These are phyloP conservation scores for Callyntrura sp. DNA, from an alignment of 2,888 invertebrate species.

Conservation along the genomic window DNA sequence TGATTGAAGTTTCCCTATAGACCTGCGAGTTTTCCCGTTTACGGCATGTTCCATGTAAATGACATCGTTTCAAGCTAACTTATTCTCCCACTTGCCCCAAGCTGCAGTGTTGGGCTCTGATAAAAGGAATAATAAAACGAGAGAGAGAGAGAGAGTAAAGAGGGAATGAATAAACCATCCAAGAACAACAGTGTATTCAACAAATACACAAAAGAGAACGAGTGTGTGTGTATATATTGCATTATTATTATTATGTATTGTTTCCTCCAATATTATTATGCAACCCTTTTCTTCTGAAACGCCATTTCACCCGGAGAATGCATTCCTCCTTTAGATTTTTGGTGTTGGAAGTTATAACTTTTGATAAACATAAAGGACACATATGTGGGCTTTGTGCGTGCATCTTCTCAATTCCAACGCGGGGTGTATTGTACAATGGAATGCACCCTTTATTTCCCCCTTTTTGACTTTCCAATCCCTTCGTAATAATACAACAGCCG, in stretches of 20 bases:
- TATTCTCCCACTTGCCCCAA: background rate
- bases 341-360: constrained; percentile 8
- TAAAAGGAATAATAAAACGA: constrained; percentile 59
- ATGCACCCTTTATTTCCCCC: constrained; percentile 8
- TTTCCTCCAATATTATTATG: constrained; percentile 6
- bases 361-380: constrained; percentile 37
- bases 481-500: constrained; percentile 65
- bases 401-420: constrained; percentile 3
- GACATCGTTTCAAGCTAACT: constrained; percentile 32
- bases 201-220: too few species aligned
- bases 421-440: too few species aligned
- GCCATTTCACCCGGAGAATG: too few species aligned
- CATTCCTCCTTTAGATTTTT: too few species aligned
- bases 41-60: constrained; percentile 53
- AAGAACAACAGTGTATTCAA: too few species aligned
- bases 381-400: too few species aligned
- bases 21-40: constrained; percentile 12
- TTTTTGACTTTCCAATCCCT: constrained; percentile 22
- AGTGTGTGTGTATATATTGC: too few species aligned
- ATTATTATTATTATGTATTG: background rate
- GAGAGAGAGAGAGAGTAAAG: too few species aligned
- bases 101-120: constrained; percentile 36
- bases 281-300: background rate
- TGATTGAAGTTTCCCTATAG: constrained; percentile 71
- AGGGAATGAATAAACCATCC: constrained; percentile 14